A percentile compares a stretch with the other conserved stretches of the same genome.
phyloP scores from a whole-genome alignment of 1,140 invertebrate genomes.

The Hycleus phaleratus region DNA sequence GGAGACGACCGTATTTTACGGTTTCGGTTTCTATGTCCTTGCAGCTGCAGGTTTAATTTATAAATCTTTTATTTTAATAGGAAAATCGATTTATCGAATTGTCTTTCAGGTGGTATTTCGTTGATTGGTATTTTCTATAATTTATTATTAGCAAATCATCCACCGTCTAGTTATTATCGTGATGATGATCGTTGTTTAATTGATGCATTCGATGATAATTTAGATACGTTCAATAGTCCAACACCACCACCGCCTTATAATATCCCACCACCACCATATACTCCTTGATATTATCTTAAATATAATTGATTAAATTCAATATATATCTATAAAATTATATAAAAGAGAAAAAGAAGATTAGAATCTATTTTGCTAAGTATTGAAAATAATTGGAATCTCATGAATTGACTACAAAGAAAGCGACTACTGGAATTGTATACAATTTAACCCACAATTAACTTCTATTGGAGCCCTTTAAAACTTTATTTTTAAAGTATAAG shows the following conservation, averaged over 20 bases:
- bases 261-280: slow-evolving; percentile 48
- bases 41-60: slow-evolving; percentile 17
- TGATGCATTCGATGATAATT: slow-evolving; percentile 40
- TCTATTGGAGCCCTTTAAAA: too few relatives aligned
- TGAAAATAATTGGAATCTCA: too few relatives aligned
- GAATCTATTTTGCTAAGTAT: slow-evolving; percentile 6
- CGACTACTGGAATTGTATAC: too few relatives aligned
- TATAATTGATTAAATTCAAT: background rate
- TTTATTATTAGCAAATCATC: slow-evolving; percentile 40
- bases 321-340: background rate
- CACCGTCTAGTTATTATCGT: slow-evolving; percentile 37
- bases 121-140: slow-evolving; percentile 33
- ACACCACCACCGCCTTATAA: slow-evolving; percentile 44
- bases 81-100: too few relatives aligned
- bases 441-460: too few relatives aligned
- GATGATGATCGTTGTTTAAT: slow-evolving; percentile 32
- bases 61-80: too few relatives aligned
- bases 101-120: slow-evolving; percentile 24
- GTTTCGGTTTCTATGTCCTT: slow-evolving; percentile 37
- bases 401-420: too few relatives aligned
- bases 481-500: too few relatives aligned
- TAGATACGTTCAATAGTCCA: slow-evolving; percentile 42
- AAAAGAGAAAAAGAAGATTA: background rate
- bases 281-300: slow-evolving; percentile 37
- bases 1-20: slow-evolving; percentile 34